Evolutionary conservation across 2,888 invertebrate species (phyloP).

Genomic region (Heterodera filipjevi): DNA sequence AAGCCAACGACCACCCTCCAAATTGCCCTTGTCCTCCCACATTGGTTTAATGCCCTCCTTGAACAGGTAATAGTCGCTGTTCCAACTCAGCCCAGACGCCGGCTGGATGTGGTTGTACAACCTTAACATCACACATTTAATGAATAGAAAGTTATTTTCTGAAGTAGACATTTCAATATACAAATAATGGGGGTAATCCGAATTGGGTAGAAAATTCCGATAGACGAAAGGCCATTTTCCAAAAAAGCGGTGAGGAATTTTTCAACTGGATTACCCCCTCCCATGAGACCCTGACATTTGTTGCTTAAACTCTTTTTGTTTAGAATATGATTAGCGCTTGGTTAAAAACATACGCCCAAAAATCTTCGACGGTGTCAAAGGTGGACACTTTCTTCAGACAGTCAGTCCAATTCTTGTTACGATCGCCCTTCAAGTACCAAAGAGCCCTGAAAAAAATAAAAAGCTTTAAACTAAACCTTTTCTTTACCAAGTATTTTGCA

Average conservation of each 20-base stretch:
- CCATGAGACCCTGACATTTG: too few species aligned
- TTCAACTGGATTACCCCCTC: too few species aligned
- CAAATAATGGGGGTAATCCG: too few species aligned
- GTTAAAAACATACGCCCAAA: constrained; percentile 82
- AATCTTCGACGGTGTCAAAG: constrained; percentile 98
- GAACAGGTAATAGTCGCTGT: constrained; percentile 78
- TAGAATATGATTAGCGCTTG: neutral
- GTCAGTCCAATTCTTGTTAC: constrained; percentile 84
- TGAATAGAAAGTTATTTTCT: too few species aligned
- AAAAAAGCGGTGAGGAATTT: constrained; percentile 40
- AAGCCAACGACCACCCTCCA: constrained; percentile 88
- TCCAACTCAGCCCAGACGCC: constrained; percentile 79
- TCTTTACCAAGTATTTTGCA: constrained; percentile 30
- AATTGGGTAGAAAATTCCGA: too few species aligned
- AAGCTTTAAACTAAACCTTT: too few species aligned
- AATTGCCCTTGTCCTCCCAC: constrained; percentile 94
- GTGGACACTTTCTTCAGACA: constrained; percentile 88
- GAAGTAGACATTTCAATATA: too few species aligned
- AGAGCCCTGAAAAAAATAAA: constrained; percentile 76
- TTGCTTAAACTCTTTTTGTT: neutral
- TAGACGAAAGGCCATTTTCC: too few species aligned
- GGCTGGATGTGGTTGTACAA: constrained; percentile 70
- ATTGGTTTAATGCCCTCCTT: constrained; percentile 82
- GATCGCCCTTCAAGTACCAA: constrained; percentile 94
- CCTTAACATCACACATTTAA: constrained; percentile 50